phyloP scores from a whole-genome alignment of 2,113 vertebrate genomes.

The Hiodon alosoides region DNA sequence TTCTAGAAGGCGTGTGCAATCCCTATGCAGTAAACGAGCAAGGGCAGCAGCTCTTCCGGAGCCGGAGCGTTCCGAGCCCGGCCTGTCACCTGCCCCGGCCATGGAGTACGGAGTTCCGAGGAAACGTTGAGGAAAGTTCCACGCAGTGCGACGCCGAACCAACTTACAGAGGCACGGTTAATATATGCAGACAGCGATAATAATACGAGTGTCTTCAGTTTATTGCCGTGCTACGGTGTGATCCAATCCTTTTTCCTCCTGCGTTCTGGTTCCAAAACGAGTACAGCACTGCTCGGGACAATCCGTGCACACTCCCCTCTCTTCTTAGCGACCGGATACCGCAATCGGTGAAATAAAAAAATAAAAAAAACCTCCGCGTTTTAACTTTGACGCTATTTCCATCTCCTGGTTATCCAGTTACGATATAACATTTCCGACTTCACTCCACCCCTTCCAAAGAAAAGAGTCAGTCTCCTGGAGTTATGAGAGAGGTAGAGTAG shows the following conservation, averaged over 20 bases:
- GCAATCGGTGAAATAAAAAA: neutral
- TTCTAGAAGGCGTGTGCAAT: slow-evolving; percentile 50
- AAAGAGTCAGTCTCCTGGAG: neutral
- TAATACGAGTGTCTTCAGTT: too few relatives aligned
- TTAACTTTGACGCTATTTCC: slow-evolving; percentile 5
- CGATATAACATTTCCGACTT: slow-evolving; percentile 2
- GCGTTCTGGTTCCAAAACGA: too few relatives aligned
- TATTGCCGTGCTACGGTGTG: too few relatives aligned
- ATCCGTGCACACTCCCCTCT: neutral
- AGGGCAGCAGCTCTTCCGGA: slow-evolving; percentile 34
- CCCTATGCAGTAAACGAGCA: slow-evolving; percentile 49
- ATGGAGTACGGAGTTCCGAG: slow-evolving; percentile 28
- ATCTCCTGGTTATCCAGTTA: neutral
- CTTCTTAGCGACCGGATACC: neutral
- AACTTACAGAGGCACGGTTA: too few relatives aligned
- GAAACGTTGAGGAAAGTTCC: too few relatives aligned
- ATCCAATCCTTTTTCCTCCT: too few relatives aligned
- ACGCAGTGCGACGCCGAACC: too few relatives aligned
- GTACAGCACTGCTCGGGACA: neutral
- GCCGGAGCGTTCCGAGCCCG: slow-evolving; percentile 24
- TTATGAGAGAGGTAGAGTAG: neutral
- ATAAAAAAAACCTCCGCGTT: neutral
- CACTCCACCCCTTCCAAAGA: neutral
- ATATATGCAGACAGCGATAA: too few relatives aligned
- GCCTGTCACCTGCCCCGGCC: slow-evolving; percentile 39